Percentiles rank a stretch among this genome's conserved stretches.
Evolutionary conservation across 2,888 invertebrate species (phyloP).

Genomic region (Pteria penguin): DNA sequence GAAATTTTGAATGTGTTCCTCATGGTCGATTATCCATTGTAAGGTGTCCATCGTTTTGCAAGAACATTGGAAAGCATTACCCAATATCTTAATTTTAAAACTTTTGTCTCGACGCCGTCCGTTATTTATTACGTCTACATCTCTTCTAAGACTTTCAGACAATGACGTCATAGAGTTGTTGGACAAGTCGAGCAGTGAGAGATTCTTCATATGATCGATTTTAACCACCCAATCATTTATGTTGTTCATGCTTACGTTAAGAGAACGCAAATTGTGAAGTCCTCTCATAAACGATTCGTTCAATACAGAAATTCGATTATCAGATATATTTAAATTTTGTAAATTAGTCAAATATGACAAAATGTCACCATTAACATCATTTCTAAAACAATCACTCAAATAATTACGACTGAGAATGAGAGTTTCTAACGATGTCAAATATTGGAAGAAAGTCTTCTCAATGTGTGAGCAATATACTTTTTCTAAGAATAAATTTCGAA

Average conservation of each 20-base stretch:
- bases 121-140: not conserved
- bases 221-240: not conserved
- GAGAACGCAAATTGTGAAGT: not conserved
- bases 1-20: not conserved
- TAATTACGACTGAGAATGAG: not conserved
- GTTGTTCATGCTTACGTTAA: not conserved
- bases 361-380: not conserved
- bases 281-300: not conserved
- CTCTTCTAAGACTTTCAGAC: not conserved
- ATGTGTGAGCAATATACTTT: not conserved
- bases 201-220: not conserved
- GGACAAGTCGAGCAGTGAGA: not conserved
- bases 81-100: not conserved
- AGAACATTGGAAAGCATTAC: constrained; percentile 6
- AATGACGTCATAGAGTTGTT: not conserved
- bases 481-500: not conserved
- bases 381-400: not conserved
- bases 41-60: constrained; percentile 1
- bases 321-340: not conserved
- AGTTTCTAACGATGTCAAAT: not conserved
- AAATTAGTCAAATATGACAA: not conserved
- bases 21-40: not conserved
- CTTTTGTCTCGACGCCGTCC: not conserved
- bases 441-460: not conserved
- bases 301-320: not conserved